Evolutionary conservation across 2,888 invertebrate species (phyloP).

Genomic region (Pristionchus exspectatus): DNA sequence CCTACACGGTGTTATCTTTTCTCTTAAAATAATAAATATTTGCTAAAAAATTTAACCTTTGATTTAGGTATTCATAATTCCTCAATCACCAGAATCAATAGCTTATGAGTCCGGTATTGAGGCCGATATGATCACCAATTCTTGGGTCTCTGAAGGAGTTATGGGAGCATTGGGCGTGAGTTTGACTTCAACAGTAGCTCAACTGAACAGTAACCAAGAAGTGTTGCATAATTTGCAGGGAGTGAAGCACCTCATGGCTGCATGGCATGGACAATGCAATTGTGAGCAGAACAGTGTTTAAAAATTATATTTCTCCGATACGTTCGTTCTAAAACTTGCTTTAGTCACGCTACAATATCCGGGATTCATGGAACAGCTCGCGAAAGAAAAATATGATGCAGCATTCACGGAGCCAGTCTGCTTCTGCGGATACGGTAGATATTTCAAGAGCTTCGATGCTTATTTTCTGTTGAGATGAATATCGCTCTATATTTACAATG

Average conservation of each 20-base stretch:
- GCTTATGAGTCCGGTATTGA: not conserved
- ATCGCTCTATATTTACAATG: not conserved
- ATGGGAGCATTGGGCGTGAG: not conserved
- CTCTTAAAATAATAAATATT: no score
- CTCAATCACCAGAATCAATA: not conserved
- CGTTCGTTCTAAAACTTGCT: not conserved
- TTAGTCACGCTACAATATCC: slow-evolving; percentile 26
- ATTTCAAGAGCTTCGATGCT: not conserved
- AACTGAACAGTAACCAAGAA: no score
- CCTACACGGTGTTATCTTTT: not conserved
- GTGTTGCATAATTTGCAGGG: not conserved
- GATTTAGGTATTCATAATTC: not conserved
- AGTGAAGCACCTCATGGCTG: not conserved
- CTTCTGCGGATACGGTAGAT: slow-evolving; percentile 41
- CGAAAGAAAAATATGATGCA: slow-evolving; percentile 9
- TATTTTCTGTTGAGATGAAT: not conserved
- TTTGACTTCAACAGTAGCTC: not conserved
- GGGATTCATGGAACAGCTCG: slow-evolving; percentile 33
- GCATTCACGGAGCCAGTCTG: slow-evolving; percentile 40
- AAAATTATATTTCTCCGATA: no score
- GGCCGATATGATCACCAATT: not conserved
- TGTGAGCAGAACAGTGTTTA: not conserved
- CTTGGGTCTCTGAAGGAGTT: slow-evolving; percentile 26
- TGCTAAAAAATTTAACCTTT: not conserved
- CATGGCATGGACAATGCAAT: slow-evolving; percentile 33